These are phyloP conservation scores for Amblyjoppa fuscipennis DNA, from an alignment of 2,888 invertebrate genomes.

Conservation along the genomic window DNA sequence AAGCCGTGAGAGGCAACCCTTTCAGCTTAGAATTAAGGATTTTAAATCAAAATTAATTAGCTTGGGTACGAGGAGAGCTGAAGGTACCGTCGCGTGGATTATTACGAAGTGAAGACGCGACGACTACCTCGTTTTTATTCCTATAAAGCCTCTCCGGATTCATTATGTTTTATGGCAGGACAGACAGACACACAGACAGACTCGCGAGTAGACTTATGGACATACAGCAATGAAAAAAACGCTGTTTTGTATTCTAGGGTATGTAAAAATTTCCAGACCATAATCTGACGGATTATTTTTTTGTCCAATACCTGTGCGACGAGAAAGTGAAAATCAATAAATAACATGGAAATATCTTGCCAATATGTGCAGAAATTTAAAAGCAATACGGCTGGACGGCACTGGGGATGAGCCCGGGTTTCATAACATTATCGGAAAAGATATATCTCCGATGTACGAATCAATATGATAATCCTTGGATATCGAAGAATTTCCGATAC, in stretches of 20 bases:
- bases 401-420: not conserved
- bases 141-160: conserved; percentile 1
- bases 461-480: conserved; percentile 31
- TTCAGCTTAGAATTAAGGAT: conserved; percentile 76
- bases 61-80: conserved; percentile 50
- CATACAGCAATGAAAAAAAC: too few species aligned
- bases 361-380: conserved; percentile 16
- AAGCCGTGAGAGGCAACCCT: conserved; percentile 65
- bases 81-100: conserved; percentile 47
- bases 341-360: not conserved
- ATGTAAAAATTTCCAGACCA: too few species aligned
- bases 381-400: not conserved
- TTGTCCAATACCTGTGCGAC: not conserved
- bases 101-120: conserved; percentile 30
- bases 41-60: conserved; percentile 79
- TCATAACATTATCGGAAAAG: conserved; percentile 10
- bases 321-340: conserved; percentile 3
- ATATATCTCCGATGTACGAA: not conserved
- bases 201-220: not conserved
- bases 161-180: not conserved
- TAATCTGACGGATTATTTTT: too few species aligned
- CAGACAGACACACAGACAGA: not conserved
- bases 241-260: too few species aligned
- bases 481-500: conserved; percentile 18
- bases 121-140: conserved; percentile 47